Evolutionary conservation across 2,888 invertebrate genomes (phyloP).

Genomic region (Hylaea fasciaria): DNA sequence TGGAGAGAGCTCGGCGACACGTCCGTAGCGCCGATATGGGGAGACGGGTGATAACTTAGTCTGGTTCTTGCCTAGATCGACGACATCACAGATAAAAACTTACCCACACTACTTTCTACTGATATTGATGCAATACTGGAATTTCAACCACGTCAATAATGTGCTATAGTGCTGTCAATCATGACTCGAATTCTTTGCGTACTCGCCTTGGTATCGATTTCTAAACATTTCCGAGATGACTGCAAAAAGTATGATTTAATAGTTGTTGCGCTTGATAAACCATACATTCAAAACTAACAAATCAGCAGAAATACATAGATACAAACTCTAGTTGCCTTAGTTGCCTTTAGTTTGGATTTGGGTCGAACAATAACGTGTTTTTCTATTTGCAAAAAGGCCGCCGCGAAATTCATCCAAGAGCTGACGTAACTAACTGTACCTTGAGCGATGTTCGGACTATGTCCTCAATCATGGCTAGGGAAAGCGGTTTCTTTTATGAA

Average conservation of each 20-base stretch:
- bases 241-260: constrained; percentile 9
- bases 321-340: constrained; percentile 44
- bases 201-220: constrained; percentile 35
- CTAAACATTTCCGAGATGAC: constrained; percentile 34
- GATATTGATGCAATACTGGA: constrained; percentile 55
- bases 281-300: constrained; percentile 24
- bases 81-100: constrained; percentile 64
- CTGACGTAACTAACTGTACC: constrained; percentile 65
- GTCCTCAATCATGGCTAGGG: constrained; percentile 59
- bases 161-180: constrained; percentile 34
- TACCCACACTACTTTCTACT: constrained; percentile 70
- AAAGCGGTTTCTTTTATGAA: constrained; percentile 57
- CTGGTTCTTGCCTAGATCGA: constrained; percentile 53
- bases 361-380: constrained; percentile 59
- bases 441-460: constrained; percentile 43
- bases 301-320: constrained; percentile 33
- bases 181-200: constrained; percentile 28
- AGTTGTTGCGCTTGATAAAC: constrained; percentile 8
- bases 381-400: constrained; percentile 58
- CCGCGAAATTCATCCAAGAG: constrained; percentile 55
- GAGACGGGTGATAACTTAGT: constrained; percentile 68
- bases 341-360: too few relatives aligned
- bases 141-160: constrained; percentile 39
- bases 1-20: constrained; percentile 69
- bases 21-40: constrained; percentile 59